These are phyloP conservation scores for Drosophila virilis DNA, from an alignment of 1,140 invertebrate genomes.

Conservation along the genomic window DNA sequence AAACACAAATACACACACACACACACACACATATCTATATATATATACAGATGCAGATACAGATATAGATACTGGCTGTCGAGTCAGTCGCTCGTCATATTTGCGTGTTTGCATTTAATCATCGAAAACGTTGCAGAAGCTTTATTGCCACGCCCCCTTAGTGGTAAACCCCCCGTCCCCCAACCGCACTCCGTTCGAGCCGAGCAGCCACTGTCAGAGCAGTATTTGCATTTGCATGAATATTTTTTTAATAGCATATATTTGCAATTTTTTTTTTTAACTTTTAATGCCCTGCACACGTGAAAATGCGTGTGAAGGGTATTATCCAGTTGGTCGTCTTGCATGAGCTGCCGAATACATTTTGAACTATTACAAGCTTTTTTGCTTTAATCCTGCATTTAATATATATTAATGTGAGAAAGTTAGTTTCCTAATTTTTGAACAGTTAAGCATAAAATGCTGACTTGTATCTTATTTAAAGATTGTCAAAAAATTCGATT, in stretches of 20 bases:
- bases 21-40: background rate
- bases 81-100: conserved; percentile 67
- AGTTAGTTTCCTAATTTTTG: too few relatives aligned
- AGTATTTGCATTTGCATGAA: conserved; percentile 75
- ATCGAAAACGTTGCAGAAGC: conserved; percentile 75
- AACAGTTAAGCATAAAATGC: too few relatives aligned
- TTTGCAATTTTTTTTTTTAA: conserved; percentile 7
- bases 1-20: conserved; percentile 53
- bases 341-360: too few relatives aligned
- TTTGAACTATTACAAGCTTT: too few relatives aligned
- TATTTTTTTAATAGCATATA: conserved; percentile 20
- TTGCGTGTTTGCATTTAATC: conserved; percentile 83
- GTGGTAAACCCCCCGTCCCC: background rate
- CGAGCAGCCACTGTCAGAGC: conserved; percentile 21
- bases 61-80: conserved; percentile 44
- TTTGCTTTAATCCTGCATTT: too few relatives aligned
- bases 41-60: conserved; percentile 4
- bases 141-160: conserved; percentile 49
- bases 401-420: too few relatives aligned
- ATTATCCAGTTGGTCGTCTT: background rate
- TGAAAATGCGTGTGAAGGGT: conserved; percentile 7
- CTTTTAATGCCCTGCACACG: conserved; percentile 35
- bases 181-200: background rate
- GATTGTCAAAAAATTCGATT: too few relatives aligned
- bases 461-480: too few relatives aligned